phyloP scores from a whole-genome alignment of 2,888 invertebrate genomes.

The Thereva unica region DNA sequence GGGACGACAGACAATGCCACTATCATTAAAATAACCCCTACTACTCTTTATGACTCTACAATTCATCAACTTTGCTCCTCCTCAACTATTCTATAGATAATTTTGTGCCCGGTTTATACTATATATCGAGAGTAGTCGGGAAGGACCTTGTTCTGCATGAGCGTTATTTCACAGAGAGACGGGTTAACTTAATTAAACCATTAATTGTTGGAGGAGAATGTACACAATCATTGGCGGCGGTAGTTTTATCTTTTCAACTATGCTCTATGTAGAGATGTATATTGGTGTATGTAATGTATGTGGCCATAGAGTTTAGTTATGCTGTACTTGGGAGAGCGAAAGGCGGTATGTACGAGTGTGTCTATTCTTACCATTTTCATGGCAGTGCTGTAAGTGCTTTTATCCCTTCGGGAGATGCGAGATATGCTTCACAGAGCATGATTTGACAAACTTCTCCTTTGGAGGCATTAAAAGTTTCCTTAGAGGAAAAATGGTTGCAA shows the following conservation, averaged over 20 bases:
- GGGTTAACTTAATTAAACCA: conserved; percentile 25
- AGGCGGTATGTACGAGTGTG: no score
- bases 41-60: no score
- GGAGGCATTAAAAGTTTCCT: conserved; percentile 18
- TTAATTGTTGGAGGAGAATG: conserved; percentile 12
- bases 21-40: no score
- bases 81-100: no score
- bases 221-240: conserved; percentile 10
- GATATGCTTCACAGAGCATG: conserved; percentile 26
- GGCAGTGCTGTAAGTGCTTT: conserved; percentile 17
- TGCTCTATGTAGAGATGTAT: background rate
- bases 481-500: conserved; percentile 26
- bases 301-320: no score
- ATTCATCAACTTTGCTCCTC: no score
- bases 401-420: conserved; percentile 15
- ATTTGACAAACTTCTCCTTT: conserved; percentile 23
- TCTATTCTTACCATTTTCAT: background rate
- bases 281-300: no score
- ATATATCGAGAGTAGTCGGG: no score
- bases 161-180: background rate
- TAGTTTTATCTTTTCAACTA: conserved; percentile 16
- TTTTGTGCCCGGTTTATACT: no score
- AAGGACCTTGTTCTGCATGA: no score
- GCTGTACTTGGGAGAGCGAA: no score
- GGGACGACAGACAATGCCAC: no score